phyloP scores from a whole-genome alignment of 2,113 vertebrate genomes.

The Synchiropus splendidus region DNA sequence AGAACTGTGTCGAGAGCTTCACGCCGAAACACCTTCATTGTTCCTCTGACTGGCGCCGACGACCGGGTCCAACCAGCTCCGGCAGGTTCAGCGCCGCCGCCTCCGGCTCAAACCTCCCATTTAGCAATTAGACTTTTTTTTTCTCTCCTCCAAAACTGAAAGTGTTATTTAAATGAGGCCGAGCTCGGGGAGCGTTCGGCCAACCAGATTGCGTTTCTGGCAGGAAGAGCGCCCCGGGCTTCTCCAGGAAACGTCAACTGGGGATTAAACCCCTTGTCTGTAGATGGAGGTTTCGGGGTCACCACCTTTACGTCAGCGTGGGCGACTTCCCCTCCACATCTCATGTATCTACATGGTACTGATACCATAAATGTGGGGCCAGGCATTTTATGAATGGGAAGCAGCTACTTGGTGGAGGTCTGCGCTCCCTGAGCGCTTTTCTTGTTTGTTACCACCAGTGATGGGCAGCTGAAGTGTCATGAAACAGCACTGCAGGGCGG shows the following conservation, averaged over 20 bases:
- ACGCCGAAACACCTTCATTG: constrained; percentile 71
- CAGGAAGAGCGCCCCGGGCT: constrained; percentile 25
- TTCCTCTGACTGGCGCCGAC: constrained; percentile 71
- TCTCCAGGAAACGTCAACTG: constrained; percentile 33
- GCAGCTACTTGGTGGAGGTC: too few species aligned
- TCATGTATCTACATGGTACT: too few species aligned
- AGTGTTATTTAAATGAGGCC: constrained; percentile 76
- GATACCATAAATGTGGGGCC: too few species aligned
- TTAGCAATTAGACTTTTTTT: constrained; percentile 71
- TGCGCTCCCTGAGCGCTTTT: too few species aligned
- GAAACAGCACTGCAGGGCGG: too few species aligned
- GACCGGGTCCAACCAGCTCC: constrained; percentile 67
- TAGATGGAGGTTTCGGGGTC: constrained; percentile 32
- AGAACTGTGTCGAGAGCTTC: constrained; percentile 70
- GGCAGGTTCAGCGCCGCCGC: constrained; percentile 71
- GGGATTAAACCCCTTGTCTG: constrained; percentile 42
- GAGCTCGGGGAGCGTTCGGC: constrained; percentile 67
- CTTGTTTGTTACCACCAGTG: too few species aligned
- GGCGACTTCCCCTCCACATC: too few species aligned
- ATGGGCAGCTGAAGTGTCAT: too few species aligned
- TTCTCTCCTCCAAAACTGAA: constrained; percentile 52
- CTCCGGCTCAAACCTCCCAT: constrained; percentile 68
- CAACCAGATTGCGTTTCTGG: constrained; percentile 37
- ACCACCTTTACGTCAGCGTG: constrained; percentile 5
- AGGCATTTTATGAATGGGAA: too few species aligned